Base-by-base conservation (phyloP, 2,888 invertebrate species). In the Villa cingulata region DNA sequence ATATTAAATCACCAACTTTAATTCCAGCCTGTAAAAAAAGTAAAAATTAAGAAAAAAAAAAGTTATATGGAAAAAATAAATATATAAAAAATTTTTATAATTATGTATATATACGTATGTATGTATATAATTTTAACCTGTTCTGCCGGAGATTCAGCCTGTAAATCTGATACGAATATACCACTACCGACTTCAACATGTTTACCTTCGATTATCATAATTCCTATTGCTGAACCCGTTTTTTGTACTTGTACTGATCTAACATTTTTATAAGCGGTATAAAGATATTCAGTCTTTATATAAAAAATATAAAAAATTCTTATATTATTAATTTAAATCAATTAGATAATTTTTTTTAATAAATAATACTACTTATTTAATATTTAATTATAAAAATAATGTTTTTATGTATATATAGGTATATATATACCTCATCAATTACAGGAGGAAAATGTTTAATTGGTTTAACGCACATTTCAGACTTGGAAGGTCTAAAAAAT, bases 1-100 rank as follows among this genome's bases (percentile, higher is more conserved):
- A 74, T 55, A 98, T 85, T 86, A 97, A 90, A 70, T 98, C 97
- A 53, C 97, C 97, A 48, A 96, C 94, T 73, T 87, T 85, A 41
- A 98, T 76, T 46, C 96, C 92, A 58, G 88, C 90, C 86, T 89
- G 42, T 29, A n/a, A 23, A 18, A 37, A 12, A 12, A 29, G 6
- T 10, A 29, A 36, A 32, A 19, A 36, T n/a, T 18, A 36, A 32
- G 5, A 15, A 29, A 16, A 27, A n/a, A 46, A 20, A 43, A 37
- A 20, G 37, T 18, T 36, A 29, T 19, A 27, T 9, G 9, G 9
- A 27, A 27, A 27, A 27, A 27, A 27, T 6, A 27, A 27, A 4
- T 6, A 27, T 9, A 27, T 10, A 14, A 18, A 16, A 4, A 42
- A 45, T 32, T 32, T 43, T 34, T 20, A 14, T 32, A 10, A 43